Evolutionary conservation across 2,888 invertebrate species (phyloP).

Genomic region (Noctua fimbriata): DNA sequence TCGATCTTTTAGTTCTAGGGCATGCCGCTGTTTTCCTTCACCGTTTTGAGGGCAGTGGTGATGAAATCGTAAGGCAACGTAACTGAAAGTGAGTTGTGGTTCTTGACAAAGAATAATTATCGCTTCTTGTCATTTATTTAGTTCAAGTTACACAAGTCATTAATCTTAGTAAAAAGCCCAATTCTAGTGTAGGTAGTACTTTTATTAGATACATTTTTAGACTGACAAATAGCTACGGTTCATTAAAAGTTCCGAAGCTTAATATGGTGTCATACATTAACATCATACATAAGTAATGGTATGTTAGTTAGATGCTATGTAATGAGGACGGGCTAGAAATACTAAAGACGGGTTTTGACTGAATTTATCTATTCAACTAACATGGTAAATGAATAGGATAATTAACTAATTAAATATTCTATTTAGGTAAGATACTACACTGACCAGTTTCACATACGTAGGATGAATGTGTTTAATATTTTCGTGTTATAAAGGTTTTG

Average conservation of each 20-base stretch:
- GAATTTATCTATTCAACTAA: constrained; percentile 6
- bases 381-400: no score
- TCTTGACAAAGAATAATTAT: background rate
- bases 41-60: no score
- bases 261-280: background rate
- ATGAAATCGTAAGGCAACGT: background rate
- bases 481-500: background rate
- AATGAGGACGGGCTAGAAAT: constrained; percentile 2
- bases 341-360: constrained; percentile 18
- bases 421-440: constrained; percentile 2
- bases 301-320: background rate
- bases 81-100: background rate
- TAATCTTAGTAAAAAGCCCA: background rate
- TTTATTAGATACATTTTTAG: background rate
- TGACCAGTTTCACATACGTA: background rate
- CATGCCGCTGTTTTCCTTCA: no score
- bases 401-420: constrained; percentile 14
- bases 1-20: no score
- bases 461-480: background rate
- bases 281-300: background rate
- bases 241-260: background rate
- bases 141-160: background rate
- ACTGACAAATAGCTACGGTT: background rate
- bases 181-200: background rate
- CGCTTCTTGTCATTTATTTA: background rate